These are phyloP conservation scores for Vandiemenella viatica DNA, from an alignment of 2,888 invertebrate genomes.

Conservation along the genomic window DNA sequence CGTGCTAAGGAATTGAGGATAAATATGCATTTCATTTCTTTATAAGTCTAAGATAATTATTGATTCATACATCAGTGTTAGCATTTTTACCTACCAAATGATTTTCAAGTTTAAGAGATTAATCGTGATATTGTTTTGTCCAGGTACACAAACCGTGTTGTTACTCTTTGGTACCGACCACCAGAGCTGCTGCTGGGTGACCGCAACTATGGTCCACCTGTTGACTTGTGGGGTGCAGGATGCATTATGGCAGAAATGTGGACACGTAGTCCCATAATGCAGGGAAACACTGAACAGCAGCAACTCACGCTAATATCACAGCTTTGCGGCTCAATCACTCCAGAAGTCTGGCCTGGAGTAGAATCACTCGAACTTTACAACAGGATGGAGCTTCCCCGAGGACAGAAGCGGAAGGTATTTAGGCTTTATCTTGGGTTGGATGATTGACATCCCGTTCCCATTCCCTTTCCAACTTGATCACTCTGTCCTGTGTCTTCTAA, in stretches of 20 bases:
- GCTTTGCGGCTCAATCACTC: slow-evolving; percentile 88
- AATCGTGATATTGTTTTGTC: slow-evolving; percentile 3
- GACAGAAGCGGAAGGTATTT: slow-evolving; percentile 63
- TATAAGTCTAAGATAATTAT: background rate
- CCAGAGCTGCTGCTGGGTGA: slow-evolving; percentile 60
- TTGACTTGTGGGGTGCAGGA: slow-evolving; percentile 94
- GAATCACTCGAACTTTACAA: slow-evolving; percentile 75
- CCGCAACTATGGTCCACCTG: slow-evolving; percentile 89
- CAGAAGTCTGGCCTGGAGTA: slow-evolving; percentile 87
- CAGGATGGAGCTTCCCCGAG: slow-evolving; percentile 74
- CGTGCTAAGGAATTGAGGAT: too few relatives aligned
- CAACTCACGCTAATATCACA: slow-evolving; percentile 90
- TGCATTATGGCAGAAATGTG: slow-evolving; percentile 99
- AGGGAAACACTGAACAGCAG: slow-evolving; percentile 92
- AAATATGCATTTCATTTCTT: background rate
- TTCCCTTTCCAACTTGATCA: too few relatives aligned
- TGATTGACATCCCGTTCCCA: too few relatives aligned
- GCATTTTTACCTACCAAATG: too few relatives aligned
- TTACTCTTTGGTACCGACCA: slow-evolving; percentile 87
- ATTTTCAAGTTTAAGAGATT: background rate
- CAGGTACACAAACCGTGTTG: slow-evolving; percentile 94
- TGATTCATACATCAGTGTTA: background rate
- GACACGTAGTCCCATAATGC: slow-evolving; percentile 84
- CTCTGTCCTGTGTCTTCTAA: too few relatives aligned
- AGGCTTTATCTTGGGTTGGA: background rate